phyloP scores from a whole-genome alignment of 2,113 vertebrate species.

The Scomber scombrus region DNA sequence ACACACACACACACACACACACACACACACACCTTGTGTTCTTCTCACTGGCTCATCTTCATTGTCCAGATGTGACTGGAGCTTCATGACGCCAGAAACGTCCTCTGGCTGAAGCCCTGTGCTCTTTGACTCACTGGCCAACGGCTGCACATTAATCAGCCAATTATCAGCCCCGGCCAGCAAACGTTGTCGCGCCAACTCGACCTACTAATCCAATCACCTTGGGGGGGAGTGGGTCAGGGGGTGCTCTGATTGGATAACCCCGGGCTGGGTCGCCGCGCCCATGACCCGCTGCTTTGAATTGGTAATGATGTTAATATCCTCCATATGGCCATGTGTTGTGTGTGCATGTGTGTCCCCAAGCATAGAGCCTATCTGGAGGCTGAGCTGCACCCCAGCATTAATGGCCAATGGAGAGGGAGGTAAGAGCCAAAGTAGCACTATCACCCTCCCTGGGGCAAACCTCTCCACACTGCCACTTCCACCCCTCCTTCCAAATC shows the following conservation, averaged over 20 bases:
- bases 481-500: conserved; percentile 53
- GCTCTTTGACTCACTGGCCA: conserved; percentile 44
- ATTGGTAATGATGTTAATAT: conserved; percentile 82
- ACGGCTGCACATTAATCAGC: conserved; percentile 76
- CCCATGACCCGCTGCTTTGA: conserved; percentile 77
- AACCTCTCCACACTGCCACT: conserved; percentile 48
- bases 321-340: conserved; percentile 74
- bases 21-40: conserved; percentile 3
- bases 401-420: conserved; percentile 67
- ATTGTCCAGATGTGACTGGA: conserved; percentile 55
- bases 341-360: conserved; percentile 27
- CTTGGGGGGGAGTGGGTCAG: conserved; percentile 64
- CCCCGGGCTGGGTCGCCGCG: conserved; percentile 69
- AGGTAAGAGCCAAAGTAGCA: conserved; percentile 62
- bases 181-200: conserved; percentile 49
- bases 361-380: conserved; percentile 47
- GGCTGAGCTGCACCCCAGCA: conserved; percentile 45
- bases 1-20: too few relatives aligned
- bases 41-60: conserved; percentile 8
- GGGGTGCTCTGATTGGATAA: conserved; percentile 78
- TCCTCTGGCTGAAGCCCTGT: conserved; percentile 8
- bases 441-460: conserved; percentile 65
- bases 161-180: conserved; percentile 72
- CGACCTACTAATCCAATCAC: conserved; percentile 79
- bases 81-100: conserved; percentile 6